Evolutionary conservation across 2,888 invertebrate genomes (phyloP).

Genomic region (Eilema griseolum): DNA sequence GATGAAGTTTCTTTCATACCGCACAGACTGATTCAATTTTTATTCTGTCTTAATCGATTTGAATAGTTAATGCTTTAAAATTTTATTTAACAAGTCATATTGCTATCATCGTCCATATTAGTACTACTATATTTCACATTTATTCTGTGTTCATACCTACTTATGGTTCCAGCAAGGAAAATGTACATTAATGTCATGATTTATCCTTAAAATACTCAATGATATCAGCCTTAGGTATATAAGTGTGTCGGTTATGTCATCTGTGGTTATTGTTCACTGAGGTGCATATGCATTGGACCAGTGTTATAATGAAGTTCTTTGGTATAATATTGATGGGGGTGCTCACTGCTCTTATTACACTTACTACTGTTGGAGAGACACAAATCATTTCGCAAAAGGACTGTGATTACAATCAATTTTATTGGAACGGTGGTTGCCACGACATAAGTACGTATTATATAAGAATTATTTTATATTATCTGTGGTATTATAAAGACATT

Average conservation of each 20-base stretch:
- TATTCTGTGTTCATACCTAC: too few relatives aligned
- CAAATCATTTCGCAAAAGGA: background rate
- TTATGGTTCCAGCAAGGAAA: background rate
- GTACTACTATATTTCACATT: too few relatives aligned
- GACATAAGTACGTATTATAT: background rate
- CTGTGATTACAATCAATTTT: background rate
- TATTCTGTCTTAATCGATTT: too few relatives aligned
- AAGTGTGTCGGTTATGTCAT: background rate
- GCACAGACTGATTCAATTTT: too few relatives aligned
- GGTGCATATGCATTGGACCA: background rate
- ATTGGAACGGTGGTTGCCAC: background rate
- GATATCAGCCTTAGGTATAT: background rate
- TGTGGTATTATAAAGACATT: too few relatives aligned
- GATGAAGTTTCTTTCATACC: too few relatives aligned
- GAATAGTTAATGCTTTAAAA: too few relatives aligned
- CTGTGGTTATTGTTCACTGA: background rate
- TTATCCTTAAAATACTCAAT: background rate
- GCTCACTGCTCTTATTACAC: background rate
- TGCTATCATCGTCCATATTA: too few relatives aligned
- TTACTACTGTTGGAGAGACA: background rate
- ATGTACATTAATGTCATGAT: background rate
- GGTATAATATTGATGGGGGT: background rate
- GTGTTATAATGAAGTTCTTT: conserved; percentile 4
- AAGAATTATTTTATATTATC: too few relatives aligned
- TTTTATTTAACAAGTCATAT: too few relatives aligned